These are phyloP conservation scores for Ochropleura plecta DNA, from an alignment of 2,888 invertebrate species.

Conservation along the genomic window DNA sequence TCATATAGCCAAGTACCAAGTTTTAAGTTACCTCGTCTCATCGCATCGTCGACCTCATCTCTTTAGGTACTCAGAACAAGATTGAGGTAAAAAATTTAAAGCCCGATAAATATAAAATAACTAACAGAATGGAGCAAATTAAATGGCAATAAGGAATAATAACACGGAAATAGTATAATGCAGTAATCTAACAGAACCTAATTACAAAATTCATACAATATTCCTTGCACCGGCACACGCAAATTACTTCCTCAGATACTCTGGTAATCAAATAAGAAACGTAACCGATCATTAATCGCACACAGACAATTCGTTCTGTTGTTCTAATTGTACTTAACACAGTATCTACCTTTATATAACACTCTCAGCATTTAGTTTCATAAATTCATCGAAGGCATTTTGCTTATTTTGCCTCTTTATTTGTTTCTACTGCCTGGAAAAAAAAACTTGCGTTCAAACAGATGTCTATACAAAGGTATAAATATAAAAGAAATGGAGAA, in stretches of 20 bases:
- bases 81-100: no score
- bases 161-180: constrained; percentile 45
- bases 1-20: no score
- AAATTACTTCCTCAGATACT: constrained; percentile 62
- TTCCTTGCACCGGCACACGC: constrained; percentile 54
- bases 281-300: constrained; percentile 55
- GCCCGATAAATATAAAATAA: no score
- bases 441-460: background rate
- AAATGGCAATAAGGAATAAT: constrained; percentile 2
- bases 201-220: constrained; percentile 45
- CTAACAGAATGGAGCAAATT: constrained; percentile 28
- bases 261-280: constrained; percentile 58
- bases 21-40: no score
- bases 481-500: background rate
- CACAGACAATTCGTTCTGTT: constrained; percentile 25
- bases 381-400: constrained; percentile 66
- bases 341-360: constrained; percentile 33
- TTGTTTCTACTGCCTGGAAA: constrained; percentile 26
- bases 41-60: no score
- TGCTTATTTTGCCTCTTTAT: constrained; percentile 29
- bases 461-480: background rate
- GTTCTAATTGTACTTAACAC: constrained; percentile 33
- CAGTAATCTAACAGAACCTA: constrained; percentile 30
- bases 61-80: no score
- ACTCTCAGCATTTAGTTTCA: constrained; percentile 46